Percentiles rank a stretch among this genome's conserved stretches.
phyloP scores from a whole-genome alignment of 2,113 vertebrate genomes.

The Heptranchias perlo region DNA sequence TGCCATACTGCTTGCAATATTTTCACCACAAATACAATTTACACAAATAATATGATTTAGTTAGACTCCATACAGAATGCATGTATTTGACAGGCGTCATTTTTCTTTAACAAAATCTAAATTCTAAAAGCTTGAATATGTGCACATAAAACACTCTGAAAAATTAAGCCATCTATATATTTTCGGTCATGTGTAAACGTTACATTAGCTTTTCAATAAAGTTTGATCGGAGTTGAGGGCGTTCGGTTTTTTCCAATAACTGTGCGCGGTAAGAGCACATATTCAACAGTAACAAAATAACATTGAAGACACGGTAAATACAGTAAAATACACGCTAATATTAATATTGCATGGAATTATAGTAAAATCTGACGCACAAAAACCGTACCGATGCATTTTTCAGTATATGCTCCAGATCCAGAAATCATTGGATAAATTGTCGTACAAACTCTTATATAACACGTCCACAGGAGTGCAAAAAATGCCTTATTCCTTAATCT shows the following conservation, averaged over 20 bases:
- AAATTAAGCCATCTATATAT: background rate
- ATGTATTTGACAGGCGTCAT: background rate
- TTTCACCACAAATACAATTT: background rate
- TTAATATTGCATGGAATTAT: background rate
- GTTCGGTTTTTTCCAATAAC: background rate
- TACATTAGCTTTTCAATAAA: background rate
- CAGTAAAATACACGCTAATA: background rate
- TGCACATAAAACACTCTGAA: background rate
- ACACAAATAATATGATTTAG: background rate
- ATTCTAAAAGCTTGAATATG: background rate
- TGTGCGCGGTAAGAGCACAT: background rate
- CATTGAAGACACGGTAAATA: background rate
- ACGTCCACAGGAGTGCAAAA: background rate
- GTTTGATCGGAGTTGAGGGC: background rate
- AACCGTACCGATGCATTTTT: background rate
- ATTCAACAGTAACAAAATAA: background rate
- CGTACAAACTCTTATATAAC: background rate
- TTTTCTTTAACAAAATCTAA: background rate
- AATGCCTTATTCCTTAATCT: background rate
- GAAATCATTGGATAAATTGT: conserved; percentile 15
- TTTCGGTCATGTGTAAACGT: background rate
- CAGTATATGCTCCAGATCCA: background rate
- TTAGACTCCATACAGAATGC: background rate
- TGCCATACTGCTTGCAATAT: background rate
- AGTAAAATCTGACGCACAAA: background rate